phyloP scores from a whole-genome alignment of 2,797 vertebrate genomes.

The Yasuhikotakia modesta region DNA sequence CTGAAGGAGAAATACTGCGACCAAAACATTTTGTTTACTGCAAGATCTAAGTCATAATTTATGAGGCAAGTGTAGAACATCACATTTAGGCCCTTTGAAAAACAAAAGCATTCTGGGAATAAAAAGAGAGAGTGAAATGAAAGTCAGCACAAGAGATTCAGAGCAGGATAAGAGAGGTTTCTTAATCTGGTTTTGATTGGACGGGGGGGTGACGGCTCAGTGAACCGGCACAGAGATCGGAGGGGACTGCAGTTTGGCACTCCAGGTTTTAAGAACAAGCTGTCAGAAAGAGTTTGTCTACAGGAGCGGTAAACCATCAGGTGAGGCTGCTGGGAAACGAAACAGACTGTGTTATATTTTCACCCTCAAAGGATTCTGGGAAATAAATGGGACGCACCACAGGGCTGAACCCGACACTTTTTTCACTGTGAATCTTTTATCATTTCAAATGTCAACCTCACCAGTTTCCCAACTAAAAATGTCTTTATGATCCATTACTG shows the following conservation, averaged over 20 bases:
- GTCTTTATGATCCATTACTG: neutral
- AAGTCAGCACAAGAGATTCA: constrained; percentile 10
- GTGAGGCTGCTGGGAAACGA: constrained; percentile 1
- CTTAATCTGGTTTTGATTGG: constrained; percentile 43
- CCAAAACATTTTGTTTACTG: constrained; percentile 24
- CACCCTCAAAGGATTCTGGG: constrained; percentile 10
- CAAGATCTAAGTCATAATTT: constrained; percentile 26
- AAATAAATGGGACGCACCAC: constrained; percentile 21
- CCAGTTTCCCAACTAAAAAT: neutral
- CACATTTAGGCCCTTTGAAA: constrained; percentile 3
- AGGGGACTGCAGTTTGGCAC: constrained; percentile 32
- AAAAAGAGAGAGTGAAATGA: constrained; percentile 19
- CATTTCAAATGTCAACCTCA: constrained; percentile 13
- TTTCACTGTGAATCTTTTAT: constrained; percentile 19
- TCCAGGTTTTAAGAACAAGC: constrained; percentile 28
- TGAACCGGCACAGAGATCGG: constrained; percentile 22
- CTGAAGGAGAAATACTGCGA: constrained; percentile 4
- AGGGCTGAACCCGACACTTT: neutral
- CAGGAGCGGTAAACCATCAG: constrained; percentile 11
- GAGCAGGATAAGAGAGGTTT: constrained; percentile 17
- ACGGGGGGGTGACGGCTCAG: constrained; percentile 30
- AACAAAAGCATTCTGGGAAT: neutral
- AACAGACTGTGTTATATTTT: constrained; percentile 21
- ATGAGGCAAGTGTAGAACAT: constrained; percentile 5
- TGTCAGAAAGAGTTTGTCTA: constrained; percentile 21